These are phyloP conservation scores for Nothocercus julius DNA, from an alignment of 2,113 vertebrate genomes.

Conservation along the genomic window DNA sequence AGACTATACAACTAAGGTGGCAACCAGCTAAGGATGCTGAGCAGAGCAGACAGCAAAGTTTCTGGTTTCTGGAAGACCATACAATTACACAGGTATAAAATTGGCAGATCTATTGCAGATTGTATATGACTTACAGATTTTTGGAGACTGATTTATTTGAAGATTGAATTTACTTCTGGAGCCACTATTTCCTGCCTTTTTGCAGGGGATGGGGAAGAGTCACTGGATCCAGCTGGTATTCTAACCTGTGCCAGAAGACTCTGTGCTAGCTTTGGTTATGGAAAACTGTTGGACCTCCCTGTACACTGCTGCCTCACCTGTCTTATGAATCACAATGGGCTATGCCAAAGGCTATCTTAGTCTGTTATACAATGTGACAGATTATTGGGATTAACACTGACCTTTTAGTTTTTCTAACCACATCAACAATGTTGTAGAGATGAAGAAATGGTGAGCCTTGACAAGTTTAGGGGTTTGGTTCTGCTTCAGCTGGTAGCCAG, in stretches of 20 bases:
- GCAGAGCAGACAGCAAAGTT: background rate
- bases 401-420: background rate
- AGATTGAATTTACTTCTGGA: background rate
- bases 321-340: background rate
- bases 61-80: background rate
- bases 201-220: background rate
- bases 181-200: background rate
- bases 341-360: background rate
- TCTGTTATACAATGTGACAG: fast-evolving
- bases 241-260: background rate
- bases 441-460: background rate
- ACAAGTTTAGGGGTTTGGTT: background rate
- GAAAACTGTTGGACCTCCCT: background rate
- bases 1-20: background rate
- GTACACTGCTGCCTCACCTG: background rate
- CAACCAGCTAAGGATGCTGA: background rate
- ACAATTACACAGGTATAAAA: background rate
- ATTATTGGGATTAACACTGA: background rate
- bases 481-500: background rate
- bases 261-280: background rate
- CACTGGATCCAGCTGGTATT: background rate
- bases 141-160: background rate
- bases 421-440: background rate
- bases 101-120: background rate
- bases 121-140: background rate